phyloP scores from a whole-genome alignment of 2,888 invertebrate genomes.

The Drosophila falleni region DNA sequence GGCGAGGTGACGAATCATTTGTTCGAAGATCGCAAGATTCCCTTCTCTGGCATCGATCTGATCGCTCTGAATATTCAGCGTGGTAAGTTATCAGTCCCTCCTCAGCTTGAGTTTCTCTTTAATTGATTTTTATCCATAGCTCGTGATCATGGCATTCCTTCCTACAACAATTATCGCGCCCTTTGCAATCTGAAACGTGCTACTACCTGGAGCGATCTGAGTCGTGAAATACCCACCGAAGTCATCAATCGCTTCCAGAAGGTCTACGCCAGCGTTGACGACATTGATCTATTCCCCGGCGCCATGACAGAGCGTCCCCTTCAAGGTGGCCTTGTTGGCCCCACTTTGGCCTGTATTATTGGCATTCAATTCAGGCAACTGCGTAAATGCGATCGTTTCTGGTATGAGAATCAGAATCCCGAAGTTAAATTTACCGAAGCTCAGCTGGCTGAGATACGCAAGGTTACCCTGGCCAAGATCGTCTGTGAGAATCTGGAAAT shows the following conservation, averaged over 20 bases:
- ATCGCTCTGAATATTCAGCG: slow-evolving; percentile 96
- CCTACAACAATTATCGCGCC: slow-evolving; percentile 96
- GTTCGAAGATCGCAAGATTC: slow-evolving; percentile 95
- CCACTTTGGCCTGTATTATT: slow-evolving; percentile 97
- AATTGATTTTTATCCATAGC: slow-evolving; percentile 82
- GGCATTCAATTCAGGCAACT: slow-evolving; percentile 96
- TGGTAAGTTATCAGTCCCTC: slow-evolving; percentile 80
- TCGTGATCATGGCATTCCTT: slow-evolving; percentile 94
- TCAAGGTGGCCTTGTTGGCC: slow-evolving; percentile 96
- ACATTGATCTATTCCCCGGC: slow-evolving; percentile 98
- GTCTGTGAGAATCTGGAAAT: slow-evolving; percentile 96
- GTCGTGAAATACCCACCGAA: slow-evolving; percentile 94
- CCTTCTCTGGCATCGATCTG: slow-evolving; percentile 96
- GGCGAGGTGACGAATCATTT: slow-evolving; percentile 97
- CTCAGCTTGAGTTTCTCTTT: not conserved
- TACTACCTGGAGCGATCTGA: slow-evolving; percentile 93
- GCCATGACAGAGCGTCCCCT: slow-evolving; percentile 95
- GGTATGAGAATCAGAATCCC: slow-evolving; percentile 96
- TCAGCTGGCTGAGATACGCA: slow-evolving; percentile 95
- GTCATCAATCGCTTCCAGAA: slow-evolving; percentile 92
- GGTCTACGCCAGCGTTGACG: slow-evolving; percentile 95
- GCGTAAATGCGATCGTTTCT: slow-evolving; percentile 97
- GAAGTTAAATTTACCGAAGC: slow-evolving; percentile 92
- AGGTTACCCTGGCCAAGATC: slow-evolving; percentile 93
- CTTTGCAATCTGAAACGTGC: slow-evolving; percentile 95